Evolutionary conservation across 2,113 vertebrate species (phyloP).

Genomic region (Chaetodon trifascialis): DNA sequence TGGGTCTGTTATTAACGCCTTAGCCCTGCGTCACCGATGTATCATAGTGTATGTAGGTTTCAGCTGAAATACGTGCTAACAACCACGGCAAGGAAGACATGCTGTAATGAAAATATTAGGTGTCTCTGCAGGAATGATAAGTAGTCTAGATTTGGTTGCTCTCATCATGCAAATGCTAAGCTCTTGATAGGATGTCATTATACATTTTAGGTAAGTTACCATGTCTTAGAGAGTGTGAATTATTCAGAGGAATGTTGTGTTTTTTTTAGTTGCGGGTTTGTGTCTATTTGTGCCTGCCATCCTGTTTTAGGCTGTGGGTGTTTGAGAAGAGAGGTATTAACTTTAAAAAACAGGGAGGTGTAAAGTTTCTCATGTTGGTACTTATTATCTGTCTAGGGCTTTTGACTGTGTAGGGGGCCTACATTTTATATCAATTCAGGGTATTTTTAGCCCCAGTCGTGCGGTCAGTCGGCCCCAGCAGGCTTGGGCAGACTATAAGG

Average conservation of each 20-base stretch:
- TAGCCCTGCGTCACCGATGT: neutral
- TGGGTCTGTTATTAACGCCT: constrained; percentile 1
- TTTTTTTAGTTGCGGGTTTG: neutral
- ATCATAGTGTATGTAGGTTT: neutral
- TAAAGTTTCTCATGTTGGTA: neutral
- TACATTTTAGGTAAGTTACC: neutral
- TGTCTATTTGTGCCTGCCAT: constrained; percentile 1
- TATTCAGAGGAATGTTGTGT: neutral
- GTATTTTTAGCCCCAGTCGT: constrained; percentile 41
- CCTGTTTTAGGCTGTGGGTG: constrained; percentile 8
- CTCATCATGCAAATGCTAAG: neutral
- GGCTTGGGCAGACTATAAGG: constrained; percentile 27
- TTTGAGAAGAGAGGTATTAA: constrained; percentile 3
- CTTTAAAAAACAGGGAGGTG: neutral
- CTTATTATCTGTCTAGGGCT: neutral
- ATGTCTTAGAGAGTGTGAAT: neutral
- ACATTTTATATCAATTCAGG: constrained; percentile 9
- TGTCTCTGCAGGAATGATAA: neutral
- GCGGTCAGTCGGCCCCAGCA: constrained; percentile 17
- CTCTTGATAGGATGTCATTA: neutral
- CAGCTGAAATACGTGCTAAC: constrained; percentile 7
- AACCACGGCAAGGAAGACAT: neutral
- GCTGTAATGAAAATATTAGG: neutral
- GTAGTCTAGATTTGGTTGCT: constrained; percentile 5
- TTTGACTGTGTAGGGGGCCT: neutral